These are phyloP conservation scores for Triplophysa yarkandensis DNA, from an alignment of 2,797 vertebrate genomes.

Conservation along the genomic window DNA sequence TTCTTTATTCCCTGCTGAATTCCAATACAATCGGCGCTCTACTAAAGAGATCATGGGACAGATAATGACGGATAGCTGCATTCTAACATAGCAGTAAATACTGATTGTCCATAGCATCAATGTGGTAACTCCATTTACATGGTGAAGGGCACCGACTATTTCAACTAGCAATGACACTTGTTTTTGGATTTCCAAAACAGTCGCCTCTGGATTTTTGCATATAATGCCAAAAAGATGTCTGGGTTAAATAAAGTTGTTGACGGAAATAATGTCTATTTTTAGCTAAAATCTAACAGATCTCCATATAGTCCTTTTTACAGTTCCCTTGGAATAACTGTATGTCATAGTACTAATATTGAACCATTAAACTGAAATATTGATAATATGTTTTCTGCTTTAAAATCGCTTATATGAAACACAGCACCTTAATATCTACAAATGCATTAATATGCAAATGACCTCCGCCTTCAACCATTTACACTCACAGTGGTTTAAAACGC, in stretches of 20 bases:
- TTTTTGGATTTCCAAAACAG: constrained; percentile 10
- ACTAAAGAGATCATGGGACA: constrained; percentile 53
- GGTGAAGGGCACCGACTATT: background rate
- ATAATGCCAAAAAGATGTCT: background rate
- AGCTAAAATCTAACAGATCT: background rate
- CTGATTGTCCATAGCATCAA: constrained; percentile 23
- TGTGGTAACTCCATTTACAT: constrained; percentile 3
- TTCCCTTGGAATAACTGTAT: no score
- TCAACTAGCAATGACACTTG: background rate
- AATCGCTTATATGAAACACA: no score
- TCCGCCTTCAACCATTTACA: no score
- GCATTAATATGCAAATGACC: no score
- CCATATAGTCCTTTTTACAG: no score
- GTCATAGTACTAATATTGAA: no score
- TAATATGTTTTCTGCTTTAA: no score
- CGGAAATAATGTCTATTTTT: background rate
- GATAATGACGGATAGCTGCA: constrained; percentile 60
- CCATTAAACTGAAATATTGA: no score
- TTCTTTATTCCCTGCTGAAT: constrained; percentile 28
- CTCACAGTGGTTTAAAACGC: no score
- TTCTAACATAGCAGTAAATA: constrained; percentile 68
- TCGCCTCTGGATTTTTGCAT: background rate
- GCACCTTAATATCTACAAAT: no score
- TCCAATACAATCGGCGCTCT: constrained; percentile 63
- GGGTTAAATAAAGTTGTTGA: background rate